phyloP scores from a whole-genome alignment of 1,140 invertebrate genomes.

The Drosophila nikananu region DNA sequence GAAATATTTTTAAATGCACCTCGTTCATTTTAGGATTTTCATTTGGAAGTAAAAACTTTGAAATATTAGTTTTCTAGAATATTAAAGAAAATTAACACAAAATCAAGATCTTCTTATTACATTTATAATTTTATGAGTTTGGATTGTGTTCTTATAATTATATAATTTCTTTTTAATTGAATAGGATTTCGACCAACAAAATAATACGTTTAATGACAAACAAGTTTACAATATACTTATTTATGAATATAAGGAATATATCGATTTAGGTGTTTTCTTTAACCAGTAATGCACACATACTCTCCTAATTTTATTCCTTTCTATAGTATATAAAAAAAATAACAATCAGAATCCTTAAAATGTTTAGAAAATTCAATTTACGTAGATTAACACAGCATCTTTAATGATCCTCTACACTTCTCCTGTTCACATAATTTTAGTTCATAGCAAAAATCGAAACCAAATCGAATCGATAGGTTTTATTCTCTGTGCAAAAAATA shows the following conservation, averaged over 20 bases:
- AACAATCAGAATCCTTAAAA: not conserved
- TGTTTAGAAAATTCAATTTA: too few relatives aligned
- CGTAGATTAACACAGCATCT: not conserved
- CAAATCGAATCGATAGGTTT: not conserved
- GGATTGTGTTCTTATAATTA: not conserved
- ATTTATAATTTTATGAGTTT: not conserved
- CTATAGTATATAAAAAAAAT: too few relatives aligned
- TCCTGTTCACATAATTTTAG: not conserved
- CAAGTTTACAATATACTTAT: too few relatives aligned
- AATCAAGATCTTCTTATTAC: not conserved
- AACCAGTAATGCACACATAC: too few relatives aligned
- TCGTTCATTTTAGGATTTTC: too few relatives aligned
- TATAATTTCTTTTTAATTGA: not conserved
- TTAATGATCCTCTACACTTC: not conserved
- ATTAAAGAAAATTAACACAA: not conserved
- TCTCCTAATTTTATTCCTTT: not conserved
- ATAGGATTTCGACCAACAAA: too few relatives aligned
- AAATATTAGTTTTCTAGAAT: not conserved
- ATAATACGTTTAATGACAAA: too few relatives aligned
- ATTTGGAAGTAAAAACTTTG: not conserved
- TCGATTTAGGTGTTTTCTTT: too few relatives aligned
- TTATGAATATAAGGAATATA: too few relatives aligned
- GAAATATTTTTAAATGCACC: not conserved
- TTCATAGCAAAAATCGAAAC: not conserved
- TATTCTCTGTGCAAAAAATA: slow-evolving; percentile 6